phyloP scores from a whole-genome alignment of 2,888 invertebrate species.

The Idaea aversata region DNA sequence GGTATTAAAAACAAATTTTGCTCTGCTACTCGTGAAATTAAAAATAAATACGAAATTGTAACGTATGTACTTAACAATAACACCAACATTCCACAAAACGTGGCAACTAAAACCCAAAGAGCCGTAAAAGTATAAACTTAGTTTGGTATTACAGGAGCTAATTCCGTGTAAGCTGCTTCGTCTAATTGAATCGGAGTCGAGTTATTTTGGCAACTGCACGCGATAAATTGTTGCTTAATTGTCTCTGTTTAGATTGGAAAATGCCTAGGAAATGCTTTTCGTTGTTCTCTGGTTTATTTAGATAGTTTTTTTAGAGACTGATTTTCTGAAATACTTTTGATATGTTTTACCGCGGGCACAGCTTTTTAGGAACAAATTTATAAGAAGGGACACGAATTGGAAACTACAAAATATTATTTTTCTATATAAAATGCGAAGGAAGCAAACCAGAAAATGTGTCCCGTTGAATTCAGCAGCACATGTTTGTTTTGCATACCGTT shows the following conservation, averaged over 20 bases:
- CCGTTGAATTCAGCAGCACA: neutral
- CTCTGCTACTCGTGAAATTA: too few species aligned
- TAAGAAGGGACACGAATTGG: neutral
- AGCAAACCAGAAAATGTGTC: neutral
- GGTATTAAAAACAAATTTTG: too few species aligned
- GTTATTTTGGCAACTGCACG: slow-evolving; percentile 12
- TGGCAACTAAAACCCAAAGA: slow-evolving; percentile 6
- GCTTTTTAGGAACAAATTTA: neutral
- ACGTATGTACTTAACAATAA: neutral
- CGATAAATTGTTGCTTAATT: slow-evolving; percentile 7
- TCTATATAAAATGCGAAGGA: neutral
- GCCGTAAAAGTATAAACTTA: slow-evolving; percentile 2
- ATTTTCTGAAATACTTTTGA: neutral
- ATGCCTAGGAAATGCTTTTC: neutral
- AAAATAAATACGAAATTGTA: neutral
- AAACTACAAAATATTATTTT: neutral
- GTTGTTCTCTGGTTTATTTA: neutral
- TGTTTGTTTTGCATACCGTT: neutral
- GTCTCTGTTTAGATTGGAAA: neutral
- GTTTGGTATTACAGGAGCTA: slow-evolving; percentile 24
- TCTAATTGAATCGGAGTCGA: slow-evolving; percentile 13
- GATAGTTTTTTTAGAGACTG: neutral
- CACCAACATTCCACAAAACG: slow-evolving; percentile 31
- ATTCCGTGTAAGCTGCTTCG: slow-evolving; percentile 20
- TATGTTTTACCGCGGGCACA: too few species aligned